These are phyloP conservation scores for Scalopus aquaticus DNA, from an alignment of 2,113 vertebrate genomes.

Conservation along the genomic window DNA sequence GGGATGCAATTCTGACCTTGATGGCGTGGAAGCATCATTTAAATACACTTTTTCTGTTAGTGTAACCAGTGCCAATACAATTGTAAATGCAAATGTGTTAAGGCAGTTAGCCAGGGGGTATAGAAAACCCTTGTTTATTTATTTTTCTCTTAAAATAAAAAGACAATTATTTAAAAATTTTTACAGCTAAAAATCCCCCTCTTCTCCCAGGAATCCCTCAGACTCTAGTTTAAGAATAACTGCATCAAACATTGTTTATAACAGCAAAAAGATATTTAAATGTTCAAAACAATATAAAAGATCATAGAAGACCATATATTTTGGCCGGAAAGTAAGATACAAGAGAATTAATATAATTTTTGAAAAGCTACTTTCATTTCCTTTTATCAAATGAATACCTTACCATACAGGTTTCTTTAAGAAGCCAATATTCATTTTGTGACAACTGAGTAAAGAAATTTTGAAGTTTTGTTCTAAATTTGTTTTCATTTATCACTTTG, in stretches of 20 bases:
- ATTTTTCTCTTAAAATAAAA: not conserved
- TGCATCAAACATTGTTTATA: not conserved
- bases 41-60: not conserved
- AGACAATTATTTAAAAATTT: not conserved
- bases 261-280: not conserved
- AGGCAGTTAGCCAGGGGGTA: not conserved
- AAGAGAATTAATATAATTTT: not conserved
- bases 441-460: not conserved
- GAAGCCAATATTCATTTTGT: not conserved
- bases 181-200: not conserved
- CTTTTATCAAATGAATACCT: not conserved
- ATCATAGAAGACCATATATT: not conserved
- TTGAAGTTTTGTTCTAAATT: not conserved
- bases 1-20: not conserved
- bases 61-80: not conserved
- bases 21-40: not conserved
- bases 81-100: not conserved
- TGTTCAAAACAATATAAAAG: slow-evolving; percentile 9
- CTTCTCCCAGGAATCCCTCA: not conserved
- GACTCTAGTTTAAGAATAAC: not conserved
- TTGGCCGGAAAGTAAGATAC: not conserved
- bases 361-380: not conserved
- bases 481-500: no score
- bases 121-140: not conserved
- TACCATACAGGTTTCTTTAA: not conserved